These are phyloP conservation scores for Drosophila parvula DNA, from an alignment of 1,140 invertebrate species.

Conservation along the genomic window DNA sequence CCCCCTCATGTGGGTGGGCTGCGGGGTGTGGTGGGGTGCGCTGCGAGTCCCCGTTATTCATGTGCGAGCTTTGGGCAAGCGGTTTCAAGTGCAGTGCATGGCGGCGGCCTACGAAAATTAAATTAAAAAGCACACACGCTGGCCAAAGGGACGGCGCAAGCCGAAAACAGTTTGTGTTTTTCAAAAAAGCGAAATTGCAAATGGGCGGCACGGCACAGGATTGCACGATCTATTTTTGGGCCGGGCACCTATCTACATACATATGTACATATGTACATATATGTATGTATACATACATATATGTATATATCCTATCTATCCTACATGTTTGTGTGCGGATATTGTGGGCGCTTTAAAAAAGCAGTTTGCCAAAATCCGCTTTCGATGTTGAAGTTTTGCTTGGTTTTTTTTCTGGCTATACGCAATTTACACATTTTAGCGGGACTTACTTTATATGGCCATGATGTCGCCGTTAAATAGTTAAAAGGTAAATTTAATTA, in stretches of 20 bases:
- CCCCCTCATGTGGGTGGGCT: slow-evolving; percentile 10
- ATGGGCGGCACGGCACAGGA: slow-evolving; percentile 28
- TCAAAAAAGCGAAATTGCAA: slow-evolving; percentile 33
- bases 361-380: slow-evolving; percentile 5
- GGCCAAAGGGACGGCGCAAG: slow-evolving; percentile 43
- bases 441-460: background rate
- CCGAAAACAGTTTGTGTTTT: slow-evolving; percentile 46
- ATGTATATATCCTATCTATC: background rate
- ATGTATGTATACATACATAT: no score
- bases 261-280: no score
- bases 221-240: slow-evolving; percentile 32
- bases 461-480: background rate
- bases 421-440: background rate
- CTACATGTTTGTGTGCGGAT: slow-evolving; percentile 16
- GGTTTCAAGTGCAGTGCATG: slow-evolving; percentile 66
- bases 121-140: slow-evolving; percentile 69
- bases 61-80: slow-evolving; percentile 34
- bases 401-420: no score
- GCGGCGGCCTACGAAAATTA: slow-evolving; percentile 71
- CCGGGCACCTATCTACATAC: slow-evolving; percentile 3
- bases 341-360: slow-evolving; percentile 14
- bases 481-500: no score
- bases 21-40: slow-evolving; percentile 7
- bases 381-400: background rate
- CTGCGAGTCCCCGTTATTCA: slow-evolving; percentile 24